Percentiles rank a stretch among this genome's conserved stretches.
phyloP scores from a whole-genome alignment of 2,113 vertebrate genomes.

The human (Homo sapiens) region DNA sequence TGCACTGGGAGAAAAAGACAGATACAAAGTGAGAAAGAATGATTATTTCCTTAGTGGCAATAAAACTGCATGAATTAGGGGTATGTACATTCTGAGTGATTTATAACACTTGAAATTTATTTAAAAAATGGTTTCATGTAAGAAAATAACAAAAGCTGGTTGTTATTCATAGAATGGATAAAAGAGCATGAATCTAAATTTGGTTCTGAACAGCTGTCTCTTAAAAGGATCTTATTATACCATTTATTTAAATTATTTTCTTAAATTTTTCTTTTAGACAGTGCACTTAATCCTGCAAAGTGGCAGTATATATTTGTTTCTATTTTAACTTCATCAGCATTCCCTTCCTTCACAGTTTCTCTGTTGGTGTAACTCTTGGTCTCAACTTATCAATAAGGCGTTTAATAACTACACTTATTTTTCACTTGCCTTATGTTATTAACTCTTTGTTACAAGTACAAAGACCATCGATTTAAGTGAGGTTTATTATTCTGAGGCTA shows the following conservation, averaged over 20 bases:
- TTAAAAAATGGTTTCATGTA: slow-evolving; percentile 67
- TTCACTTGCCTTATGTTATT: slow-evolving; percentile 71
- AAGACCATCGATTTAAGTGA: slow-evolving; percentile 64
- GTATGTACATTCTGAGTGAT: slow-evolving; percentile 69
- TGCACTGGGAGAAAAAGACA: slow-evolving; percentile 44
- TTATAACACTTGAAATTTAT: slow-evolving; percentile 79
- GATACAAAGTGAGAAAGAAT: slow-evolving; percentile 66
- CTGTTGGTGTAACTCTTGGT: slow-evolving; percentile 71
- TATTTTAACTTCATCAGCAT: slow-evolving; percentile 59
- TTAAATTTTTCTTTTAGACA: slow-evolving; percentile 65
- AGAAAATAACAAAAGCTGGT: slow-evolving; percentile 77
- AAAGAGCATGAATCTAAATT: slow-evolving; percentile 76
- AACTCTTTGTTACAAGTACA: slow-evolving; percentile 75
- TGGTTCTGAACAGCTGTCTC: slow-evolving; percentile 62
- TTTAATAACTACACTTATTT: slow-evolving; percentile 77
- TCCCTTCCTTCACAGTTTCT: slow-evolving; percentile 13
- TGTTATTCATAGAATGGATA: slow-evolving; percentile 69
- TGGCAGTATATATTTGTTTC: slow-evolving; percentile 55
- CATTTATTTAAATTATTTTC: slow-evolving; percentile 74
- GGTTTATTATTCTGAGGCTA: slow-evolving; percentile 68
- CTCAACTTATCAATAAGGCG: slow-evolving; percentile 74
- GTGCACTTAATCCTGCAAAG: slow-evolving; percentile 67
- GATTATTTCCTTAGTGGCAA: slow-evolving; percentile 72
- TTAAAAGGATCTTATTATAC: slow-evolving; percentile 65
- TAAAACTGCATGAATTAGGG: slow-evolving; percentile 75